Evolutionary conservation across 2,888 invertebrate genomes (phyloP), one percentile per base, ranked within the genome.

Genomic region (Polydrusus cervinus): DNA sequence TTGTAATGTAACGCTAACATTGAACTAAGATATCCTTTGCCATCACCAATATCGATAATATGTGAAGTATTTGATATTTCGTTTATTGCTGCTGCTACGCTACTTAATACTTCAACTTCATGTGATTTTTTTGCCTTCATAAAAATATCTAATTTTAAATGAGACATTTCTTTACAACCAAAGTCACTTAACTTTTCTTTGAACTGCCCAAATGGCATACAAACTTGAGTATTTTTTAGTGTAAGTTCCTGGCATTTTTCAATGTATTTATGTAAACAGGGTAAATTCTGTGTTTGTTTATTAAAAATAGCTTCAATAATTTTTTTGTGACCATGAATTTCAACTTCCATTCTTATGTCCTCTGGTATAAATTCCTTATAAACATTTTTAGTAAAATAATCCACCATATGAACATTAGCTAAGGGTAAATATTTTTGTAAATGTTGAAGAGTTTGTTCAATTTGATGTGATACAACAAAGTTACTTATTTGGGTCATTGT

Each of bases 31-130:
- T 96, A 95, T 0, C 97, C 97, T 84, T 95, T 94, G 0, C 97
- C 97, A 82, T 96, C 96, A 0, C 97, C 97, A 51, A 95, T 92
- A 84, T 97, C 97, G 14, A 97, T 89, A 49, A 94, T 88, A 85
- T 90, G 89, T 6, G 85, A 80, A 2, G 86, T 84, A 82, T 85
- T 71, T 16, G 84, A 81, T 43, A 84, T 78, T 14, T 83, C 79
- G 18, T 86, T 84, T 9, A 94, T 83, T 1, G 90, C 88, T 1
- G 91, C 89, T 0, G 92, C 89, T 0, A 93, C 85, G 0, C 87
- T 87, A 0, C 93, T 92, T 86, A 93, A 90, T 13, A 89, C 87
- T 84, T 92, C 90, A 0, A 93, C 93, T 89, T 96, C 96, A 84
- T 96, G 94, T 53, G 91, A 91, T 83, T 96, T 96, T 85, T 96